Evolutionary conservation across 2,888 invertebrate species (phyloP), one percentile per base, ranked within the genome.

Genomic region (Dysmachus trigonus): DNA sequence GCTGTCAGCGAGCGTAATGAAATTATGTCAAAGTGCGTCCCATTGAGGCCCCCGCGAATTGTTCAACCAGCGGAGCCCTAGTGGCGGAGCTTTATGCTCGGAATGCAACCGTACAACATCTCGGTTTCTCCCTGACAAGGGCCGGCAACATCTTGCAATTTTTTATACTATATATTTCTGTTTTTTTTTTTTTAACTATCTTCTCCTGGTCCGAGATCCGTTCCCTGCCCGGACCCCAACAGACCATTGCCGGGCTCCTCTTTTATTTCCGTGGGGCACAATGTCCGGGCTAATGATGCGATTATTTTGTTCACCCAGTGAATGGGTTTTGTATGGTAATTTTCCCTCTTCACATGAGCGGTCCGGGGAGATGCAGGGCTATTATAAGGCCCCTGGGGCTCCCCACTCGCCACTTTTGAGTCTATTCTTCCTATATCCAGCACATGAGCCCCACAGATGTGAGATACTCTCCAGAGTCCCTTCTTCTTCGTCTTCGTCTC

Each of bases 291-390:
- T 86, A 86, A 86, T 86, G 86, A 86, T 85, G 85, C 51, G 86
- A 86, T 86, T 85, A 86, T 86, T 86, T 85, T 77, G 83, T 84
- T 76, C 47, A 47, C 27, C 51, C 30, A 53, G 53, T 74, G 47
- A 86, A 77, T 71, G 47, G 71, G 53, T 85, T 86, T 86, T 86
- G 85, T 85, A 86, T 86, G 86, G 85, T 85, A 86, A 86, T 86
- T 86, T 76, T 83, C 41, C 73, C 47, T 47, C 73, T 85, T 51
- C 84, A 73, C 30, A 62, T 71, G 47, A 30, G n/a, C 73, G 7
- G 27, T 31, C 13, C 1, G n/a, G 15, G 10, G 83, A 15, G 33
- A 62, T 27, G 33, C 53, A 33, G 72, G 6, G 33, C 47, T 71
- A 31, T n/a, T n/a, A n/a, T n/a, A n/a, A n/a, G 27, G 13, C 31